Evolutionary conservation across 2,888 invertebrate genomes (phyloP).

Genomic region (Noctua janthina): DNA sequence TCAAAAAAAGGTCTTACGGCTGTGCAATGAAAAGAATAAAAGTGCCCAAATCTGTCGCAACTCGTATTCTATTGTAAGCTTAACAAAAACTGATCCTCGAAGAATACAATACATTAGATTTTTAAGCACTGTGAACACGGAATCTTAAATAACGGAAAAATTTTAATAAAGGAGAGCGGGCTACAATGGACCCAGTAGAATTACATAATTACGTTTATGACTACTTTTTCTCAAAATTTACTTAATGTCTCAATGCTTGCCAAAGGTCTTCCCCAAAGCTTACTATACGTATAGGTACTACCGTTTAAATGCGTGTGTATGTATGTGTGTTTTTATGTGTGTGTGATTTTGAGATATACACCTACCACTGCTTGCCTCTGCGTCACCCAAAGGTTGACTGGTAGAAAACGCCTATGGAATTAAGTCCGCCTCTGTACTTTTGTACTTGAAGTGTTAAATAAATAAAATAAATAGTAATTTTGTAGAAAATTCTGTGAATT

Average conservation of each 20-base stretch:
- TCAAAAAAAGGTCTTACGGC: conserved; percentile 2
- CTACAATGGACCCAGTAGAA: not conserved
- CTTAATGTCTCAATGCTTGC: not conserved
- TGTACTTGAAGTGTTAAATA: too few species aligned
- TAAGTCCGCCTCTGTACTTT: too few species aligned
- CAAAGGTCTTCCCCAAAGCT: not conserved
- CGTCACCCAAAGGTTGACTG: too few species aligned
- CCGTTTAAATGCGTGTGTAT: too few species aligned
- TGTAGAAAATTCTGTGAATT: too few species aligned
- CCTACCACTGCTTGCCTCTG: too few species aligned
- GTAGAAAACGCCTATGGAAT: too few species aligned
- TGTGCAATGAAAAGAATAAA: conserved; percentile 7
- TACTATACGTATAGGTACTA: not conserved
- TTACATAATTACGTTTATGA: not conserved
- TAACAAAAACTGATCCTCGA: conserved; percentile 20
- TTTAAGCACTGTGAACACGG: not conserved
- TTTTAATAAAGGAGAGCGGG: conserved; percentile 6
- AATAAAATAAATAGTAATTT: not conserved
- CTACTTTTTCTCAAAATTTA: not conserved
- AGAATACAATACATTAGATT: not conserved
- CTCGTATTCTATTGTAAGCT: conserved; percentile 11
- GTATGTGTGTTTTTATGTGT: too few species aligned
- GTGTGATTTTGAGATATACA: too few species aligned
- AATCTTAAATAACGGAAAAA: not conserved
- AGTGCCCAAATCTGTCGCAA: conserved; percentile 4